phyloP scores from a whole-genome alignment of 2,888 invertebrate species.

The Limnephilus marmoratus region DNA sequence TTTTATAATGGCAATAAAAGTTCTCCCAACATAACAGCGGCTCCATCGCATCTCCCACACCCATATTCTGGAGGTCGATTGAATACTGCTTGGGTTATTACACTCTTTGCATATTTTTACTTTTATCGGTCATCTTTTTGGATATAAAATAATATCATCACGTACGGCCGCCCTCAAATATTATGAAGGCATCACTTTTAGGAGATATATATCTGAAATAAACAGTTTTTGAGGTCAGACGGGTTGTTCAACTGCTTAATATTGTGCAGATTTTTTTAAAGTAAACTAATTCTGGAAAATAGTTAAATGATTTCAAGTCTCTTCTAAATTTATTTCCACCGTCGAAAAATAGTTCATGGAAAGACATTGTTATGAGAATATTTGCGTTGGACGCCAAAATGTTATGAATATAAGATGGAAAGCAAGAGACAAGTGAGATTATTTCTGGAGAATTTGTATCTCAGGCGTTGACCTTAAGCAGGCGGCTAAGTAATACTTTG shows the following conservation, averaged over 20 bases:
- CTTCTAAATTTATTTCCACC: too few species aligned
- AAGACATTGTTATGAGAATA: too few species aligned
- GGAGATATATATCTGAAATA: not conserved
- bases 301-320: too few species aligned
- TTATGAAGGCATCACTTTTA: not conserved
- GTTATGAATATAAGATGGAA: too few species aligned
- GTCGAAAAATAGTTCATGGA: too few species aligned
- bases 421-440: too few species aligned
- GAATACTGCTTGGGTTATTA: not conserved
- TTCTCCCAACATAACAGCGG: constrained; percentile 3
- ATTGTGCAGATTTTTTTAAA: too few species aligned
- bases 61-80: not conserved
- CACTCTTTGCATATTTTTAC: not conserved
- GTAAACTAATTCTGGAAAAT: too few species aligned
- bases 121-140: not conserved
- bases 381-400: too few species aligned
- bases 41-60: not conserved
- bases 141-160: not conserved
- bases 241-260: not conserved
- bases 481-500: too few species aligned
- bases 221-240: not conserved
- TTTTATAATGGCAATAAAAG: constrained; percentile 55
- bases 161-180: not conserved
- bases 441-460: too few species aligned
- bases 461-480: too few species aligned